Conservation (phyloP, 2,888 invertebrate genomes). For the Thereva unica region DNA sequence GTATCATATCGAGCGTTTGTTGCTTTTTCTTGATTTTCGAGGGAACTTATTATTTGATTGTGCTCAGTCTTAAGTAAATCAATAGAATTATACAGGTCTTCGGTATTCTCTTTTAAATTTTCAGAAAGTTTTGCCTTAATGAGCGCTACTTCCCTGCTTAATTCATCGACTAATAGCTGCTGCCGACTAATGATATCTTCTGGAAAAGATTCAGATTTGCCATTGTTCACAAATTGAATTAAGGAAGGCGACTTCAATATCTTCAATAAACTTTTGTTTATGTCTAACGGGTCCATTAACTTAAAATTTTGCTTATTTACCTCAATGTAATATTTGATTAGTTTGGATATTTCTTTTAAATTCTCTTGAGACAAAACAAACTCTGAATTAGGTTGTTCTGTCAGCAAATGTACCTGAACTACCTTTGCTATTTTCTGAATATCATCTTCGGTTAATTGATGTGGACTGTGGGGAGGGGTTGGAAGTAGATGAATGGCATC, state of each 20-base stretch:
- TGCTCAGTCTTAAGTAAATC: constrained; percentile 49
- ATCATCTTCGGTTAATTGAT: constrained; percentile 48
- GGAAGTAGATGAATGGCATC: constrained; percentile 12
- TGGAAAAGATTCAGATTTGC: constrained; percentile 47
- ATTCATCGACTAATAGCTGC: constrained; percentile 60
- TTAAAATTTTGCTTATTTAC: constrained; percentile 49
- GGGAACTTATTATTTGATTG: constrained; percentile 49
- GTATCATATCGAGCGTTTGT: constrained; percentile 50
- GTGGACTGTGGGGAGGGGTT: constrained; percentile 20
- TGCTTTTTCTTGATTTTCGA: constrained; percentile 49
- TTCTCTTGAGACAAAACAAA: constrained; percentile 52
- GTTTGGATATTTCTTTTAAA: constrained; percentile 53
- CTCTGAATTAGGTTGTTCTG: constrained; percentile 25
- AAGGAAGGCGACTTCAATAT: constrained; percentile 53
- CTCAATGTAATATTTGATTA: constrained; percentile 50
- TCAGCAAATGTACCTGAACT: constrained; percentile 44
- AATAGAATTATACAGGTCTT: constrained; percentile 51
- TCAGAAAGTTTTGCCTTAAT: constrained; percentile 63
- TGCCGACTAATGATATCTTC: constrained; percentile 51
- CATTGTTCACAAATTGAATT: constrained; percentile 48
- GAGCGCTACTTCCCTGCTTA: constrained; percentile 62
- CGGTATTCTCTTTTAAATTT: constrained; percentile 56
- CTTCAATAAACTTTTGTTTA: constrained; percentile 53
- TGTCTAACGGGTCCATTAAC: constrained; percentile 50
- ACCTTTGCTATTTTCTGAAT: constrained; percentile 50